Evolutionary conservation across 1,140 invertebrate genomes (phyloP).

Genomic region (Temnothorax curvispinosus): DNA sequence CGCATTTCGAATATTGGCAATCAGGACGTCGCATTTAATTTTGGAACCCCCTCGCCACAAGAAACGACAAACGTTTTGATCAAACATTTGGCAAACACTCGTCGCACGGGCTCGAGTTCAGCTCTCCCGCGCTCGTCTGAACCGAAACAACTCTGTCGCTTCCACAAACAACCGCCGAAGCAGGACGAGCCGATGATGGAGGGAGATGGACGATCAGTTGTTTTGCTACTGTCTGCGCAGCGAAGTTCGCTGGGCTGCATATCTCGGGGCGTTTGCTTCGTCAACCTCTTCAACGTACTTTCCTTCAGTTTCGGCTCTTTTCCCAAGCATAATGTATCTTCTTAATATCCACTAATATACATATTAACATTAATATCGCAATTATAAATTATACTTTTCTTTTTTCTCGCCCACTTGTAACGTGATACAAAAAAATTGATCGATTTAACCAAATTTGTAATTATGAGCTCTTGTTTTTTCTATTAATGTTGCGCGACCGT

Average conservation of each 20-base stretch:
- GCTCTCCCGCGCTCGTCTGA: constrained; percentile 59
- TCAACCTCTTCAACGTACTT: constrained; percentile 58
- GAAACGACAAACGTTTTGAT: constrained; percentile 84
- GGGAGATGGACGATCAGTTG: constrained; percentile 71
- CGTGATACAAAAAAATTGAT: not conserved
- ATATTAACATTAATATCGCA: not conserved
- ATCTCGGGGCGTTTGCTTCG: constrained; percentile 70
- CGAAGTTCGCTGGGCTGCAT: constrained; percentile 77
- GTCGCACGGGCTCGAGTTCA: constrained; percentile 67
- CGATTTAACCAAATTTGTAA: not conserved
- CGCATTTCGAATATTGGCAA: constrained; percentile 77
- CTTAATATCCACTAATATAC: not conserved
- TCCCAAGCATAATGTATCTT: not conserved
- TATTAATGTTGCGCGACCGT: not conserved
- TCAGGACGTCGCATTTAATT: constrained; percentile 82
- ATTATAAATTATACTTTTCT: constrained; percentile 14
- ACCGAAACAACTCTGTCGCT: constrained; percentile 80
- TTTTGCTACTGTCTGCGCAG: constrained; percentile 76
- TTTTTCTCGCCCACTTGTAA: not conserved
- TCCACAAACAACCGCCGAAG: constrained; percentile 79
- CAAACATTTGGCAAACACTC: constrained; percentile 85
- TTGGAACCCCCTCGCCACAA: constrained; percentile 72
- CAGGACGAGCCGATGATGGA: constrained; percentile 59
- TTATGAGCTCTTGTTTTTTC: not conserved
- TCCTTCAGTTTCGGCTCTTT: not conserved